Evolutionary conservation across 1,140 invertebrate genomes (phyloP).

Genomic region (Scaptomyza montana): DNA sequence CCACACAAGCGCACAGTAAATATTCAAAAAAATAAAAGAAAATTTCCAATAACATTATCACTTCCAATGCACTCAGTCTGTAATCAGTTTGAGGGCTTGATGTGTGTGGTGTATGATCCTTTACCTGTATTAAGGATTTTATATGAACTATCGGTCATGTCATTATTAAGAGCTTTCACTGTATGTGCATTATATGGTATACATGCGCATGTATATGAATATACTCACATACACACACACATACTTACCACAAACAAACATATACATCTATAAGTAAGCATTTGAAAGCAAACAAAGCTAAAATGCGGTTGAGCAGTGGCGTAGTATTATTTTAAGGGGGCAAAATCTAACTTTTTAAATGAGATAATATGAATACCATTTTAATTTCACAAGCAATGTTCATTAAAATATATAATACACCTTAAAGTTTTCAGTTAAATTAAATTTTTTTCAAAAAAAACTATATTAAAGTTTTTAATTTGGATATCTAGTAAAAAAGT

Average conservation of each 20-base stretch:
- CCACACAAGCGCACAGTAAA: constrained; percentile 49
- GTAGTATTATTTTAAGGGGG: constrained; percentile 17
- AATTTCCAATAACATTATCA: neutral
- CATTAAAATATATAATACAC: too few species aligned
- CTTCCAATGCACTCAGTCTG: neutral
- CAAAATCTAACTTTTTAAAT: too few species aligned
- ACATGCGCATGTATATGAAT: constrained; percentile 71
- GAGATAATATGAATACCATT: neutral
- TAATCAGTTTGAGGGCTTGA: neutral
- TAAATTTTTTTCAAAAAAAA: too few species aligned
- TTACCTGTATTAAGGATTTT: constrained; percentile 37
- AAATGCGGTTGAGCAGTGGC: constrained; percentile 72
- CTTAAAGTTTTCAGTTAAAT: too few species aligned
- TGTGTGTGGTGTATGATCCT: constrained; percentile 25
- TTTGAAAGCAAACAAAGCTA: constrained; percentile 80
- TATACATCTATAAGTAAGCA: constrained; percentile 75
- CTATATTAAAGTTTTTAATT: too few species aligned
- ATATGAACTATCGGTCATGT: constrained; percentile 10
- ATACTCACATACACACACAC: constrained; percentile 51
- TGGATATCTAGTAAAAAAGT: too few species aligned
- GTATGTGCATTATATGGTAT: constrained; percentile 66
- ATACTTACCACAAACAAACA: constrained; percentile 27
- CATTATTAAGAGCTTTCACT: constrained; percentile 65
- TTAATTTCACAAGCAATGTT: neutral
- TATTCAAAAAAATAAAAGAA: neutral